Evolutionary conservation across 2,113 vertebrate species (phyloP), one percentile per base, ranked within the genome.

Genomic region (Gnathonemus echidnorhynchus): DNA sequence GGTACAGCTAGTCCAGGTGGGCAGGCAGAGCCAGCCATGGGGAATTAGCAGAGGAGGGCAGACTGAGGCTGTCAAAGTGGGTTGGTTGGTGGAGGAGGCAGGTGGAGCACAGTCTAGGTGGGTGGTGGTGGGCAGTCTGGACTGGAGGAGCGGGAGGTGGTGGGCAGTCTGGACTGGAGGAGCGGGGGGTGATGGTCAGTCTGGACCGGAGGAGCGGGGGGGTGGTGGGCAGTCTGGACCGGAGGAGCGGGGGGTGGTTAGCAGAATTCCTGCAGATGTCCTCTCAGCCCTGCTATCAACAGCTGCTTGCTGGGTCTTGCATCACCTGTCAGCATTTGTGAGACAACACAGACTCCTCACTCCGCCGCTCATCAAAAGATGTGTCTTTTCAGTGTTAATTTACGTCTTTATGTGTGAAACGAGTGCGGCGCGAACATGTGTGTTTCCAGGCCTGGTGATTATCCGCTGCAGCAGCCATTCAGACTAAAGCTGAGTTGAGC

Each of bases 281-380:
- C 19, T 17, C 8, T 4, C 31, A 89, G 10, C 39, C 50, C 11
- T n/a, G 35, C 35, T 39, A 58, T 89, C 42, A 46, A 4, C 53
- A 84, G 45, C 50, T 52, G 45, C 77, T 62, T 89, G 89, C 89
- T 62, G 31, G 15, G 31, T 21, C 89, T 89, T 89, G 77, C 89
- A 86, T 89, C 89, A 89, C 39, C 80, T 80, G 53, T 46, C 21
- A 42, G 49, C 80, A 24, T 83, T 89, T 53, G 74, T 42, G 88
- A 53, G 88, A 74, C 13, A 53, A 83, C 35, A 13, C 74, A 2
- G 74, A 66, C 19, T 53, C 35, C 17, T 19, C 11, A 56, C 24
- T 48, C 80, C n/a, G 6, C 42, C 31, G 31, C 39, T 62, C 35
- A n/a, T 62, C 50, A 66, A 66, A 39, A 52, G 80, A 89, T n/a